Evolutionary conservation across 2,888 invertebrate genomes (phyloP).

Genomic region (Eristalis pertinax): DNA sequence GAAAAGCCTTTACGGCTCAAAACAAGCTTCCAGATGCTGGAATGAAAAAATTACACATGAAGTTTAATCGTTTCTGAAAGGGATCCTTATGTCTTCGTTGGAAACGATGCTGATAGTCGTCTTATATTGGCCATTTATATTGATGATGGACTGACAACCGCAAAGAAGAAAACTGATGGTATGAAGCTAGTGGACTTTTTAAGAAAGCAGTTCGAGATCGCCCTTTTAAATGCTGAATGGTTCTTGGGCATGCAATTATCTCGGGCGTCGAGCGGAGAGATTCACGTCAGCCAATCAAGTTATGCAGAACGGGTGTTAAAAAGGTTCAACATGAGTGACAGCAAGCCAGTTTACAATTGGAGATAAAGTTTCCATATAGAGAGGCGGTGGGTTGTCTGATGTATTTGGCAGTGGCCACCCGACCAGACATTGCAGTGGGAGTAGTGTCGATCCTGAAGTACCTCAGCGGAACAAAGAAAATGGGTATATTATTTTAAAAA

Average conservation of each 20-base stretch:
- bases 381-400: too few relatives aligned
- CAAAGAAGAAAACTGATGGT: constrained; percentile 39
- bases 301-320: constrained; percentile 6
- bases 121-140: constrained; percentile 73
- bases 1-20: constrained; percentile 73
- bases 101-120: too few relatives aligned
- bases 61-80: too few relatives aligned
- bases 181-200: constrained; percentile 11
- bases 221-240: constrained; percentile 4
- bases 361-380: too few relatives aligned
- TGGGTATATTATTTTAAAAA: neutral
- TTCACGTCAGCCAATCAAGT: constrained; percentile 54
- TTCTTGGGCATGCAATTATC: constrained; percentile 24
- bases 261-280: constrained; percentile 20
- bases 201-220: constrained; percentile 24
- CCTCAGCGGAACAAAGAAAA: constrained; percentile 1
- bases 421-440: neutral
- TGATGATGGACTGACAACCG: constrained; percentile 74
- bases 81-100: too few relatives aligned
- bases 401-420: neutral
- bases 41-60: constrained; percentile 71
- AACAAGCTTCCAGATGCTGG: constrained; percentile 74
- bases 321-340: constrained; percentile 24
- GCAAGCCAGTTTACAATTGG: constrained; percentile 8
- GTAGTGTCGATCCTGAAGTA: neutral